phyloP scores from a whole-genome alignment of 2,113 vertebrate species.

The Dromas ardeola region DNA sequence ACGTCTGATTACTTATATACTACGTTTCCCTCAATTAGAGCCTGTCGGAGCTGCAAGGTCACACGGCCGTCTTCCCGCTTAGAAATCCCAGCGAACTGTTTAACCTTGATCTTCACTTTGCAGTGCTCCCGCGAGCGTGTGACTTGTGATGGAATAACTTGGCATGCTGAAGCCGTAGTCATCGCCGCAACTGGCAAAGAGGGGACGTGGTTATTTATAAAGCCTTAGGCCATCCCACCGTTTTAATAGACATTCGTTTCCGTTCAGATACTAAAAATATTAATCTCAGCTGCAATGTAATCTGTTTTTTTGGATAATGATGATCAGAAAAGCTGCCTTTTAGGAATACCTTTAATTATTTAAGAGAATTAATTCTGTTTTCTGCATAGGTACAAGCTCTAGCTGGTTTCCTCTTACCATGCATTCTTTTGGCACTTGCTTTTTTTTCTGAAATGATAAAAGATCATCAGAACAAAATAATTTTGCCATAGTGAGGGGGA shows the following conservation, averaged over 20 bases:
- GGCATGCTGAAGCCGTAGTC: background rate
- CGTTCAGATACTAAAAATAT: slow-evolving; percentile 37
- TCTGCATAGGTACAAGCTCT: background rate
- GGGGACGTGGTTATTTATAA: slow-evolving; percentile 46
- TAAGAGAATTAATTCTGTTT: background rate
- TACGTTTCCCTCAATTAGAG: background rate
- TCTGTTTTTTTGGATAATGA: background rate
- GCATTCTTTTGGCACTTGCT: background rate
- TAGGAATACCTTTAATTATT: background rate
- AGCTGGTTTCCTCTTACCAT: background rate
- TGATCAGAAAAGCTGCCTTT: background rate
- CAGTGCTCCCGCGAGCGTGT: background rate
- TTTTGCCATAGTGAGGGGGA: background rate
- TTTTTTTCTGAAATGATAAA: background rate
- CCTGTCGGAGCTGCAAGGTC: slow-evolving; percentile 15
- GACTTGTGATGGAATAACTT: slow-evolving; percentile 3
- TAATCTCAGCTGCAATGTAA: slow-evolving; percentile 9
- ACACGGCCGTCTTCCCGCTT: background rate
- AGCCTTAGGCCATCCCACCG: background rate
- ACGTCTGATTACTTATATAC: background rate
- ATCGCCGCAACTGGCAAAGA: background rate
- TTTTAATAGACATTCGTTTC: background rate
- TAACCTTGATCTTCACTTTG: slow-evolving; percentile 55
- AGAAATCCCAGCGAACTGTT: slow-evolving; percentile 1
- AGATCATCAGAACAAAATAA: background rate